phyloP scores from a whole-genome alignment of 2,113 vertebrate species.

The Hippocampus guttulatus region DNA sequence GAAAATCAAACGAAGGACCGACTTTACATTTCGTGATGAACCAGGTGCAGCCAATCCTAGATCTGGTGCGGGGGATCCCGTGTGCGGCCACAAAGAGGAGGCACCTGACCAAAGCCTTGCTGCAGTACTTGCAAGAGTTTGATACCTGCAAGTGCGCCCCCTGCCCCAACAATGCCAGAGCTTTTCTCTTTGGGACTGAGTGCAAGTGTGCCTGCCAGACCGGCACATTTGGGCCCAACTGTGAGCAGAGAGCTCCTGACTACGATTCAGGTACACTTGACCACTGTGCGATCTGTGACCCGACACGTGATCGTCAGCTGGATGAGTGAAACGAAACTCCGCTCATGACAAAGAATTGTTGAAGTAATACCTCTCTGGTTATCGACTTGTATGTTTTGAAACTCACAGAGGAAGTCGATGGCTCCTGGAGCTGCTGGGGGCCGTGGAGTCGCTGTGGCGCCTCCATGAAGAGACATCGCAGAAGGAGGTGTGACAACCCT shows the following conservation, averaged over 20 bases:
- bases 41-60: conserved; percentile 78
- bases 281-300: neutral
- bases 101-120: conserved; percentile 78
- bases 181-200: conserved; percentile 74
- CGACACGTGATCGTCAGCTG: neutral
- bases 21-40: neutral
- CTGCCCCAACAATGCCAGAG: conserved; percentile 80
- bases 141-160: conserved; percentile 83
- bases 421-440: conserved; percentile 88
- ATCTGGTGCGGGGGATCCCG: conserved; percentile 78
- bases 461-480: conserved; percentile 74
- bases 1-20: too few relatives aligned
- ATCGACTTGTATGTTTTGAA: neutral
- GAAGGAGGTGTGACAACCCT: conserved; percentile 80
- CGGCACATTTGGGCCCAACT: conserved; percentile 81
- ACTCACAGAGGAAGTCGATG: conserved; percentile 79
- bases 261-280: conserved; percentile 73
- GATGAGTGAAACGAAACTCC: too few relatives aligned
- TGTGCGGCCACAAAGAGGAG: conserved; percentile 82
- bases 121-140: conserved; percentile 72
- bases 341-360: too few relatives aligned
- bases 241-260: conserved; percentile 74
- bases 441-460: conserved; percentile 77
- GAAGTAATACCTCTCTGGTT: too few relatives aligned
- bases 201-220: conserved; percentile 85